Evolutionary conservation across 2,113 vertebrate genomes (phyloP), one percentile per base, ranked within the genome.

Genomic region (Proteles cristata): DNA sequence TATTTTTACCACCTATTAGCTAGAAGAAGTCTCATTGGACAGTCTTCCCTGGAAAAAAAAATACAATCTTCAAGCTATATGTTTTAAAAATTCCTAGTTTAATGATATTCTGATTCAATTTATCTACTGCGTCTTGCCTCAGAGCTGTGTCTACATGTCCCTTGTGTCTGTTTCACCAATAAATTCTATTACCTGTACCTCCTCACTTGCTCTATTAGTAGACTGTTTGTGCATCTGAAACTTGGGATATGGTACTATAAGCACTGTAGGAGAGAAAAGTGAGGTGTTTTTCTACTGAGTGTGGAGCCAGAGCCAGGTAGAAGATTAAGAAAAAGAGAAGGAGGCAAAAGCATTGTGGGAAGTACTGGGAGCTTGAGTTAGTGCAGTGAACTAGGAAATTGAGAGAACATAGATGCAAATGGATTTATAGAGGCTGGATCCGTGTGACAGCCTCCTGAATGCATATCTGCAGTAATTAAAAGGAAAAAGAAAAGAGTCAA

Each of bases 81-180:
- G 39, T 74, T 77, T 83, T 90, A 35, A n/a, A 90, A 87, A 68
- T 48, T 55, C 76, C 39, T 71, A 33, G 28, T 48, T 58, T n/a
- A 63, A 19, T 84, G 28, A 26, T 81, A 28, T 61, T 88, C 14
- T 55, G 28, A 15, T 4, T 91, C 43, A 12, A 5, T 55, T 53
- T 85, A 63, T 82, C 35, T 76, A 8, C 8, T 5, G 15, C 19
- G 4, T 66, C 77, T 74, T 80, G 63, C 28, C 53, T 91, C 61
- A 80, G 65, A 79, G 85, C 81, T 93, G 85, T 90, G 86, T 97
- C 81, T 93, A 53, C 69, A 88, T 55, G 76, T 96, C 31, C n/a
- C 28, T 68, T 63, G 17, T 93, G 68, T 96, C 61, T 83, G n/a
- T 87, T 85, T 94, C 50, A 61, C 68, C 77, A 80, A 66, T 33